Percentiles rank a stretch among this genome's conserved stretches.
These are phyloP conservation scores for Petromus typicus DNA, from an alignment of 2,113 vertebrate genomes.

Conservation along the genomic window DNA sequence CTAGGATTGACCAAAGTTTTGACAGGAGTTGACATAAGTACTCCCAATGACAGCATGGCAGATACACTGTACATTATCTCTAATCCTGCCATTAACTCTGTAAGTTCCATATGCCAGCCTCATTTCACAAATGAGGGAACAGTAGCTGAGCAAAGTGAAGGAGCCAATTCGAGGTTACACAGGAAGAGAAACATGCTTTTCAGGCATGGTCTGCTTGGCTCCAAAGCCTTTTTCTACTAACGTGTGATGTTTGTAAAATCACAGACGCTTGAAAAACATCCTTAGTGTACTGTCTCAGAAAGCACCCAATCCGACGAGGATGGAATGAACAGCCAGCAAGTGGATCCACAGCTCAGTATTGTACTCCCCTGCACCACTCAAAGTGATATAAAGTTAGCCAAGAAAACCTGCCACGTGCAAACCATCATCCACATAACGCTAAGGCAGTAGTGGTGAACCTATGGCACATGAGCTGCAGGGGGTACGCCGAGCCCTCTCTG, in stretches of 20 bases:
- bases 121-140: not conserved
- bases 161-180: not conserved
- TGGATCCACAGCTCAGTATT: not conserved
- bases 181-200: not conserved
- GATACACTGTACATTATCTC: not conserved
- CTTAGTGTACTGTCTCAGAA: not conserved
- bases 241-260: conserved; percentile 40
- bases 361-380: not conserved
- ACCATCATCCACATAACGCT: not conserved
- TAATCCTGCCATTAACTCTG: not conserved
- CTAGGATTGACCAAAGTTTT: conserved; percentile 1
- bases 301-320: not conserved
- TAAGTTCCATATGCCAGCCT: not conserved
- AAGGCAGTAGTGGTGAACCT: not conserved
- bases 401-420: not conserved
- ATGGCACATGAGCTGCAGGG: not conserved
- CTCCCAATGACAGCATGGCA: not conserved
- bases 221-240: conserved; percentile 9
- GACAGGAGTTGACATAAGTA: conserved; percentile 1
- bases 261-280: conserved; percentile 11
- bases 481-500: not conserved
- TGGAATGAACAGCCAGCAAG: not conserved
- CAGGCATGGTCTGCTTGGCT: not conserved
- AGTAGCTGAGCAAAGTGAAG: conserved; percentile 7
- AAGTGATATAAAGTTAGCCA: not conserved